phyloP scores from a whole-genome alignment of 2,113 vertebrate genomes.

The Sclerurus mexicanus region DNA sequence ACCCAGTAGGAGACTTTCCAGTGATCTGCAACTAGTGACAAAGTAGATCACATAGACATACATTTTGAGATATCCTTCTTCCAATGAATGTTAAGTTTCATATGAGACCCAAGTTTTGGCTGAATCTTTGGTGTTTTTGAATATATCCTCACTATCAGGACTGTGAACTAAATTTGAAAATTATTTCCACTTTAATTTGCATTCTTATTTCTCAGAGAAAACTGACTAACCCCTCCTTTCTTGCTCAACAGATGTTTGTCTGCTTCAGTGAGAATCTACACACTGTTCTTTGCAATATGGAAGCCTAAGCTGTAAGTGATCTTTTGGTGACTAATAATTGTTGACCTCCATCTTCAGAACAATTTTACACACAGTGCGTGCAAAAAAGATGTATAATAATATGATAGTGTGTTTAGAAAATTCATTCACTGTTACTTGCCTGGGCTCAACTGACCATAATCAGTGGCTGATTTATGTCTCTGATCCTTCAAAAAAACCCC shows the following conservation, averaged over 20 bases:
- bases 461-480: neutral
- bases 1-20: neutral
- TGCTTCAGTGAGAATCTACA: neutral
- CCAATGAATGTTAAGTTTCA: neutral
- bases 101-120: neutral
- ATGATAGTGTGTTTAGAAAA: neutral
- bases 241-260: neutral
- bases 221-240: neutral
- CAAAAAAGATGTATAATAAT: neutral
- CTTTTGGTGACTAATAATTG: neutral
- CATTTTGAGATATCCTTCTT: neutral
- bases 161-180: neutral
- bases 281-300: neutral
- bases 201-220: neutral
- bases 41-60: rapidly evolving
- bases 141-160: neutral
- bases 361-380: neutral
- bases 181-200: neutral
- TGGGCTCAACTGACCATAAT: neutral
- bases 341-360: neutral
- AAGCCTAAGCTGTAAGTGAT: neutral
- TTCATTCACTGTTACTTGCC: neutral
- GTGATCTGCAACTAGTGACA: neutral
- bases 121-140: neutral
- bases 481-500: neutral